Conservation (phyloP, 2,888 invertebrate species). For the Steromphala cineraria region DNA sequence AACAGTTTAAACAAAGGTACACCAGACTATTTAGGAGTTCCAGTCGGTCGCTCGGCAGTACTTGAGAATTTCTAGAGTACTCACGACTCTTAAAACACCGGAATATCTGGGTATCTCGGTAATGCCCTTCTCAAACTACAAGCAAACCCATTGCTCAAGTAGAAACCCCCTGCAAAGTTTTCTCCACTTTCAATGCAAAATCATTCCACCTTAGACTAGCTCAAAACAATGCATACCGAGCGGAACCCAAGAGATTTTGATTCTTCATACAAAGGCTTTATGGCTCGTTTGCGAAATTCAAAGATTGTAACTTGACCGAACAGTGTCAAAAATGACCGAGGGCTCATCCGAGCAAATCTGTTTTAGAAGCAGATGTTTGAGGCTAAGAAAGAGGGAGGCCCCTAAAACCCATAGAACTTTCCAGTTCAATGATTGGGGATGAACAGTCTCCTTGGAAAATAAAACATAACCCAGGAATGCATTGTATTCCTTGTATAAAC, state of each 20-base stretch:
- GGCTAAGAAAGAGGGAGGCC: too few species aligned
- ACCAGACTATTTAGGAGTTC: too few species aligned
- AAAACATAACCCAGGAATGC: neutral
- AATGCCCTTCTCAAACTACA: neutral
- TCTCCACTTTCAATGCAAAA: neutral
- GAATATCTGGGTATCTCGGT: neutral
- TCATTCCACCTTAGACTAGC: neutral
- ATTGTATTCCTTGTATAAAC: too few species aligned
- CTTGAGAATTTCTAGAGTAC: too few species aligned
- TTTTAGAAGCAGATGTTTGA: neutral
- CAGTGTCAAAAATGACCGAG: neutral
- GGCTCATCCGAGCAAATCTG: neutral
- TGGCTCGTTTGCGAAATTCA: neutral
- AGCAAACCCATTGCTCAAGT: neutral
- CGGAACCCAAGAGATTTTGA: neutral
- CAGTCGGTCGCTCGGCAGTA: too few species aligned
- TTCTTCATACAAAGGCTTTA: neutral
- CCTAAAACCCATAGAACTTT: neutral
- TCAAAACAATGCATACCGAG: constrained; percentile 5
- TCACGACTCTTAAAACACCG: neutral
- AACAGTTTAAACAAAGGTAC: too few species aligned
- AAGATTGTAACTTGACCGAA: neutral
- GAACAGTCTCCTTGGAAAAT: neutral
- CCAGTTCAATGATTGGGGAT: neutral
- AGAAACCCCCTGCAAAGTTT: constrained; percentile 2